phyloP scores from a whole-genome alignment of 2,888 invertebrate species.

The Silvanus unidentatus region DNA sequence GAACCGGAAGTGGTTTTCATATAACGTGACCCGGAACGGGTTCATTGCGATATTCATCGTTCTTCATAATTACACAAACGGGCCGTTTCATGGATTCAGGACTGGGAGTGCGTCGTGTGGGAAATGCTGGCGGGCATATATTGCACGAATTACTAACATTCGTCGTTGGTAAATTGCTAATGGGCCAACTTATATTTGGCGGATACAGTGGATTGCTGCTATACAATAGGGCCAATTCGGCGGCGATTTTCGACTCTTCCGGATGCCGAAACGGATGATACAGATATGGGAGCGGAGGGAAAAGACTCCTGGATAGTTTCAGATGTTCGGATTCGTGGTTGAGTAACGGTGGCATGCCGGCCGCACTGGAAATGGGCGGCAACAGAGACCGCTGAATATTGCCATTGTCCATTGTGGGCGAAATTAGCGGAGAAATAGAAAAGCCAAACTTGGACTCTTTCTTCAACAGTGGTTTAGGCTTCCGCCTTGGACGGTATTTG shows the following conservation, averaged over 20 bases:
- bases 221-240: conserved; percentile 64
- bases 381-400: conserved; percentile 49
- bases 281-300: conserved; percentile 67
- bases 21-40: conserved; percentile 60
- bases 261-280: conserved; percentile 57
- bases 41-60: conserved; percentile 51
- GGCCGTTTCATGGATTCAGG: conserved; percentile 48
- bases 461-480: conserved; percentile 79
- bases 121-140: conserved; percentile 44
- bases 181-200: conserved; percentile 44
- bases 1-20: conserved; percentile 81
- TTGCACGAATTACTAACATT: conserved; percentile 33
- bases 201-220: conserved; percentile 52
- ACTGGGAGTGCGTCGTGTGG: conserved; percentile 41
- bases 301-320: conserved; percentile 61
- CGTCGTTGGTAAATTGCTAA: conserved; percentile 30
- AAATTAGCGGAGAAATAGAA: conserved; percentile 59
- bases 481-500: conserved; percentile 82
- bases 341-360: conserved; percentile 50
- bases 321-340: conserved; percentile 50
- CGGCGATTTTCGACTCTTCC: conserved; percentile 57
- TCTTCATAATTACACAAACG: conserved; percentile 61
- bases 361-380: conserved; percentile 47
- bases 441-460: conserved; percentile 72
- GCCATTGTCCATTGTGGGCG: conserved; percentile 47